Base-by-base conservation (phyloP, 2,888 invertebrate species). In the Bellardia pandia region DNA sequence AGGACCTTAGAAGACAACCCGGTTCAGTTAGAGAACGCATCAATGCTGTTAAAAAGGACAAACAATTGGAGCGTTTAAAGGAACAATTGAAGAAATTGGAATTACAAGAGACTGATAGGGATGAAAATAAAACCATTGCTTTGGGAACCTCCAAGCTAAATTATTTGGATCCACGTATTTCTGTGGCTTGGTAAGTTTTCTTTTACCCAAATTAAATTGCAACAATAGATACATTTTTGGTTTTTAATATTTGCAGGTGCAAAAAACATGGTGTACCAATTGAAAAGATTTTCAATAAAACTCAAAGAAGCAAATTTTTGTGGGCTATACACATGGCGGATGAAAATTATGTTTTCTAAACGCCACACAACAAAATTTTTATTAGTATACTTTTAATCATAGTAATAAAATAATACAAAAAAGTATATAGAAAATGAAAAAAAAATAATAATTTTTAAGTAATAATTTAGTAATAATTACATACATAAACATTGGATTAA, bases 241-340 rank as follows among this genome's bases (percentile, higher is more conserved):
- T 51, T 51, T 5, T 51, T 51, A 9, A 30, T 42, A 42, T 74
- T 75, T 62, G 2, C 94, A 98, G 98, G 98, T 99, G 99, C 95
- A 99, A 99, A 94, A 99, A 99, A 94, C 95, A 97, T 94, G 96
- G 96, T 77, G 98, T 99, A 74, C 99, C 99, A 68, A 96, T 99
- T 90, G 99, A 99, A 93, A 99, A 99, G 94, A 97, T 99, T 90
- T 99, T 99, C 95, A 99, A 99, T 94, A 99, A 99, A 94, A 99
- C 99, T 74, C 99, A 99, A 94, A 96, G 99, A 90, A 99, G 99
- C 93, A 99, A 99, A 94, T 99, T 99, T 95, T 96, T 98, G 91
- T 99, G 99, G 99, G 99, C 99, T 88, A 99, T 99, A 91, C 99
- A 99, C 93, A 99, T 99, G 99, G 98, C 98, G 89, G 97, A 97